A percentile compares a stretch with the other conserved stretches of the same genome.
Conservation (phyloP, 1,140 invertebrate species). For the Heliconius hermathena region DNA sequence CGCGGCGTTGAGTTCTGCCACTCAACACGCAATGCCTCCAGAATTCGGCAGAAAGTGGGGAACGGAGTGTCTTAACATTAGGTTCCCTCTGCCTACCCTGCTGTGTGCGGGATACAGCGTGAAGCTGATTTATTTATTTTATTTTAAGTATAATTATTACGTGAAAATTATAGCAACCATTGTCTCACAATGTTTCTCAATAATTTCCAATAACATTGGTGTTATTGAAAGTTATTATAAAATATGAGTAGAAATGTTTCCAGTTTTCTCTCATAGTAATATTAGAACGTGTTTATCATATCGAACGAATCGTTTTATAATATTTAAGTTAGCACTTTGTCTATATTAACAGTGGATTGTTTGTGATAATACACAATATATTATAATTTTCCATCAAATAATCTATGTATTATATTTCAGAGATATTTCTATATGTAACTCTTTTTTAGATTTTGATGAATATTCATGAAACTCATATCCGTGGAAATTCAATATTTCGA, state of each 20-base stretch:
- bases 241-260: slow-evolving; percentile 10
- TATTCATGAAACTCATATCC: no score
- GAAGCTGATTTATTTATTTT: no score
- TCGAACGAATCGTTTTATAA: slow-evolving; percentile 68
- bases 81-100: no score
- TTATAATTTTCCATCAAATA: background rate
- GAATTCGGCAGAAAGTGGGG: no score
- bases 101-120: no score
- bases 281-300: slow-evolving; percentile 72
- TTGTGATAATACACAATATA: background rate
- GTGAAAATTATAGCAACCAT: no score
- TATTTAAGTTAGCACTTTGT: slow-evolving; percentile 57
- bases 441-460: no score
- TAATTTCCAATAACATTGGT: slow-evolving; percentile 4
- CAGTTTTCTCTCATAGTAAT: slow-evolving; percentile 61
- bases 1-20: no score
- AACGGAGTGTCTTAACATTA: no score
- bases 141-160: no score
- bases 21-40: no score
- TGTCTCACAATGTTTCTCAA: slow-evolving; percentile 49
- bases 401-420: background rate
- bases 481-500: no score
- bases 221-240: slow-evolving; percentile 15
- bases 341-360: slow-evolving; percentile 2
- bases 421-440: background rate